Percentiles rank a stretch among this genome's conserved stretches.
Conservation (phyloP, 1,140 invertebrate genomes). For the Cheumatopsyche charites region DNA sequence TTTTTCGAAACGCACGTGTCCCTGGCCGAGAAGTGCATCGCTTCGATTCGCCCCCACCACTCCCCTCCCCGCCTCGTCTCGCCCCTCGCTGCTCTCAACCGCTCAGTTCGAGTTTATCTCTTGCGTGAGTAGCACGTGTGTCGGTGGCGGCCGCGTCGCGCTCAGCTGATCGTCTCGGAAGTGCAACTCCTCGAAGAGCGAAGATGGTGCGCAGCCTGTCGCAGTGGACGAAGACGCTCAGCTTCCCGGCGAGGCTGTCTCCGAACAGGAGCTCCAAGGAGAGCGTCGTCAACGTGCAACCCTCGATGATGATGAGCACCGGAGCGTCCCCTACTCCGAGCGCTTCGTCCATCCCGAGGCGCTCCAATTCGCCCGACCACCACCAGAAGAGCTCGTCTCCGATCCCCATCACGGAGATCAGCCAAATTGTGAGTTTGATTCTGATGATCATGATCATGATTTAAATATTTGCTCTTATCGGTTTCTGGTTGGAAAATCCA, state of each 20-base stretch:
- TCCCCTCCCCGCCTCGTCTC: too few relatives aligned
- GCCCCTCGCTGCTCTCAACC: too few relatives aligned
- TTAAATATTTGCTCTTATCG: too few relatives aligned
- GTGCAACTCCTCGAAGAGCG: conserved; percentile 35
- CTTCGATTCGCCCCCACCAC: too few relatives aligned
- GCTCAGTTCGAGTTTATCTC: too few relatives aligned
- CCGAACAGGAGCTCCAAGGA: conserved; percentile 77
- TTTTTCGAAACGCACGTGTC: too few relatives aligned
- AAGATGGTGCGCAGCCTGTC: conserved; percentile 81
- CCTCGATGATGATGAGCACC: conserved; percentile 54
- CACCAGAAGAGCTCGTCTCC: conserved; percentile 58
- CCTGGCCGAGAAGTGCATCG: too few relatives aligned
- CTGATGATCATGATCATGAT: not conserved
- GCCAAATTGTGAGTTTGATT: conserved; percentile 62
- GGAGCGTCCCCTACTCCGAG: conserved; percentile 61
- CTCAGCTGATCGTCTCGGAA: not conserved
- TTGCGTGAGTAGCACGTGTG: too few relatives aligned
- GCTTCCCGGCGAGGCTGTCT: conserved; percentile 80
- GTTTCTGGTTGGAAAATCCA: too few relatives aligned
- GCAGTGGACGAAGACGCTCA: conserved; percentile 87
- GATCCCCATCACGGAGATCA: conserved; percentile 67
- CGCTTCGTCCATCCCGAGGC: conserved; percentile 59
- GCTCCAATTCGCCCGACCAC: conserved; percentile 50
- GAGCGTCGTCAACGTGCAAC: conserved; percentile 64
- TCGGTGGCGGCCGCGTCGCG: not conserved